Percentiles rank a stretch among this genome's conserved stretches.
phyloP scores from a whole-genome alignment of 2,888 invertebrate genomes.

The Amiota mariae region DNA sequence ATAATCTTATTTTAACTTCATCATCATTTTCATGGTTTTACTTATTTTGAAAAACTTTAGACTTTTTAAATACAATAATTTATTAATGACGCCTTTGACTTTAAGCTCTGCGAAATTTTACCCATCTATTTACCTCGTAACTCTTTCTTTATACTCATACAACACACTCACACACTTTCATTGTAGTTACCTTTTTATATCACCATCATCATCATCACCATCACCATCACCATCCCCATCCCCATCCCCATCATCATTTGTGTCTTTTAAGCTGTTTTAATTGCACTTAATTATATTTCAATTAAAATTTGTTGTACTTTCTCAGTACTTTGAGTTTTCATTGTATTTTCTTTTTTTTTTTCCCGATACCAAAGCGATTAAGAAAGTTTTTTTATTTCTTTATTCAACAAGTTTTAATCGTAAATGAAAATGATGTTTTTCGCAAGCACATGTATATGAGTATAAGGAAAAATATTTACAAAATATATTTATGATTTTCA shows the following conservation, averaged over 20 bases:
- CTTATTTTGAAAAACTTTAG: background rate
- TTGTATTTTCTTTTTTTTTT: background rate
- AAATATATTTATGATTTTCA: no score
- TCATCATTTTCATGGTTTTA: no score
- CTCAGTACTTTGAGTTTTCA: no score
- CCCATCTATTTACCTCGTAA: no score
- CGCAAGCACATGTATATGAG: no score
- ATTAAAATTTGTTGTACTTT: slow-evolving; percentile 11
- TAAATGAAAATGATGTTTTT: background rate
- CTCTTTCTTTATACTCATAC: no score
- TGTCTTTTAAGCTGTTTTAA: slow-evolving; percentile 5
- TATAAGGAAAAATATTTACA: no score
- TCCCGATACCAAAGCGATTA: slow-evolving; percentile 8
- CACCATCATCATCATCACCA: no score
- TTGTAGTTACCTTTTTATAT: background rate
- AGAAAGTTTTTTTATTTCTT: background rate
- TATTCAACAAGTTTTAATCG: slow-evolving; percentile 14
- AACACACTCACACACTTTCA: no score
- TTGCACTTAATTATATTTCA: slow-evolving; percentile 28
- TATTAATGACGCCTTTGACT: slow-evolving; percentile 29
- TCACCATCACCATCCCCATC: background rate
- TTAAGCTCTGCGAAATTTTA: background rate
- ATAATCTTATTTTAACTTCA: no score
- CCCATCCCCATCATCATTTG: background rate
- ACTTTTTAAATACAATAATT: background rate